Base-by-base conservation (phyloP, 2,888 invertebrate species). In the Cheilosia vulpina region DNA sequence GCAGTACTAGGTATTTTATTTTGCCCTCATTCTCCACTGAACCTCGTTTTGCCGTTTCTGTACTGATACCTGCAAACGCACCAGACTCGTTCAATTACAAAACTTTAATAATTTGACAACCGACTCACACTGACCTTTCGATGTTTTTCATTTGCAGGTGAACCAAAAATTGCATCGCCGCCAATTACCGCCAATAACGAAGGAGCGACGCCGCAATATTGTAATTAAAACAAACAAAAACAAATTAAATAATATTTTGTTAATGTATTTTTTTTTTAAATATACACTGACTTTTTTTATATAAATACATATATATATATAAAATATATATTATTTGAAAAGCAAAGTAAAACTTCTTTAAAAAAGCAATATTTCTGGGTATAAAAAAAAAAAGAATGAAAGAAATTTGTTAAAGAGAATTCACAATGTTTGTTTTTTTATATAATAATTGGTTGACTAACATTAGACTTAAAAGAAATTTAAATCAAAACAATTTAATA, bases 141-240 rank as follows among this genome's bases (percentile, higher is more conserved):
- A 43, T n/a, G 2, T 21, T 15, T 31, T 87, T 65, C 66, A 52
- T 69, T 78, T 84, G 17, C 66, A 92, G 92, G 91, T 88, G 92
- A 92, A 87, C 90, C 91, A 79, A 92, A 92, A 88, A 90, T 92
- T 79, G 90, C 90, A 88, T 89, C 89, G 87, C 90, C 88, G 87
- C 90, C 88, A 87, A 89, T 80, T 76, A 87, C 87, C 50, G 88
- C 89, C 73, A 69, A 89, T 43, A 90, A 88, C 72, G 88, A 88
- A 76, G 90, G 83, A 69, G 79, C 89, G 88, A 90, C 92, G 90
- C 91, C 91, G 89, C 90, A 91, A 88, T 89, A 88, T 71, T 91
- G 91, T 89, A 91, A 91, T 88, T 91, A 89, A 88, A 71, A 80
- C 65, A 66, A 72, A 24, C 17, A 52, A 19, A 52, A 45, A 43